Evolutionary conservation across 2,797 vertebrate species (phyloP).

Genomic region (Bufotes viridis): DNA sequence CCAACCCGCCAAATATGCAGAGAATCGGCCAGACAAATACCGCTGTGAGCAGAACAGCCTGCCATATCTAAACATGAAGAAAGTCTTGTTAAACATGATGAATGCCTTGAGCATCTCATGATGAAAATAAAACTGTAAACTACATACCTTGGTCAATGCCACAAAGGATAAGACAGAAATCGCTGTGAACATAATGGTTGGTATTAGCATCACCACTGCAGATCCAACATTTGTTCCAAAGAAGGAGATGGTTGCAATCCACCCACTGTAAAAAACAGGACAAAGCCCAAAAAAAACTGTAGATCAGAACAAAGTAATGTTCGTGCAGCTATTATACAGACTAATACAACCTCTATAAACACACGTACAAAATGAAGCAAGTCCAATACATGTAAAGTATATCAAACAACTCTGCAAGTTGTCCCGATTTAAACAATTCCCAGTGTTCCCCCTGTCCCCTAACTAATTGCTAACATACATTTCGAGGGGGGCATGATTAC

Average conservation of each 20-base stretch:
- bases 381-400: not conserved
- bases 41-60: no score
- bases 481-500: no score
- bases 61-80: no score
- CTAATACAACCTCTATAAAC: not conserved
- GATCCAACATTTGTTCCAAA: conserved; percentile 91
- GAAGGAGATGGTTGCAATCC: conserved; percentile 92
- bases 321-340: not conserved
- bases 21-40: no score
- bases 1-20: no score
- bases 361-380: not conserved
- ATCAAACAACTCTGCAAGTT: no score
- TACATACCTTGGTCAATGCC: conserved; percentile 89
- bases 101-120: no score
- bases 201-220: conserved; percentile 92
- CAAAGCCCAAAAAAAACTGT: not conserved
- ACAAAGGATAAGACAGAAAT: conserved; percentile 90
- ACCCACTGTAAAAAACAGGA: conserved; percentile 79
- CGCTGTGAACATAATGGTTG: conserved; percentile 92
- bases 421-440: not conserved
- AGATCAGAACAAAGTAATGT: not conserved
- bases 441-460: not conserved
- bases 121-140: not conserved
- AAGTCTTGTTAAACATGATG: no score
- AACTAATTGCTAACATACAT: no score